Evolutionary conservation across 2,888 invertebrate genomes (phyloP), one percentile per base, ranked within the genome.

Genomic region (Linyphia triangularis): DNA sequence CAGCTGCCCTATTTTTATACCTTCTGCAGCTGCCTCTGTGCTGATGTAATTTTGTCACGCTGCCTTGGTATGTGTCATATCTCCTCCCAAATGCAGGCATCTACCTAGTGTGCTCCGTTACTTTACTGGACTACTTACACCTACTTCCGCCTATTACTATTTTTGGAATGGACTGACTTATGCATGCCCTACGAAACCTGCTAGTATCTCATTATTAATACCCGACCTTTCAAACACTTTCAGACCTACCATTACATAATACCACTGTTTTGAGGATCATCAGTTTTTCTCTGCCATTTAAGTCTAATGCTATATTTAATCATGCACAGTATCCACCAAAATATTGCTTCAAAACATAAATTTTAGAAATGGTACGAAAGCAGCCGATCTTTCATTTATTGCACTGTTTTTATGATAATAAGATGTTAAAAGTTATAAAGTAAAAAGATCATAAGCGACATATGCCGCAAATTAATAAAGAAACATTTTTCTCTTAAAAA

Each of bases 1-100:
- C 89, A 89, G 85, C 85, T 89, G 89, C 89, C 70, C 70, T 82
- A 61, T 89, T 79, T 85, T 67, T 72, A 69, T 61, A 85, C 43
- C 63, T 78, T 70, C 72, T 72, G 85, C 89, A 83, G 89, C 86
- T 89, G 93, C 93, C 92, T 90, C 61, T 91, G 73, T 90, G 84
- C 90, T 89, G 75, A 88, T 90, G 59, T 90, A 89, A 81, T 90
- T 88, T n/a, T 89, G 75, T 82, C 88, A 89, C 85, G 85, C 85
- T 85, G 79, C 73, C 89, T 89, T 86, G 82, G 86, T 85, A 85
- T 85, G 81, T 89, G 73, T 78, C 84, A 72, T 83, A 72, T 83
- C 67, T 85, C 70, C 85, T 85, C 67, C 73, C 61, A 70, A 69
- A 24, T n/a, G 57, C 67, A 43, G 70, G 61, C 26, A 22, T 51